Base-by-base conservation (phyloP, 2,113 vertebrate species). In the Crotophaga sulcirostris region DNA sequence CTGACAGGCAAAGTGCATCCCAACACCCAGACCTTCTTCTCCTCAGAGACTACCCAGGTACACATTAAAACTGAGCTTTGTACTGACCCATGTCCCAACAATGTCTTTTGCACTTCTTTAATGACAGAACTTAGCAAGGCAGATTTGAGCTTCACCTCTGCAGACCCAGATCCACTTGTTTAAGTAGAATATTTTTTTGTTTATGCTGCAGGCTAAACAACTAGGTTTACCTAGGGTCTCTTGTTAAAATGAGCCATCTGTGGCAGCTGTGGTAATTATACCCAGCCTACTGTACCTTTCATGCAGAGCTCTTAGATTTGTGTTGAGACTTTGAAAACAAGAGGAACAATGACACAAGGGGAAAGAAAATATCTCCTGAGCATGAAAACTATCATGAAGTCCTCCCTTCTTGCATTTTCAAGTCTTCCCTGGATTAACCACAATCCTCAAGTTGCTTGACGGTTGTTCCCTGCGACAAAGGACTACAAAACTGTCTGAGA, bases 131-230 rank as follows among this genome's bases (percentile, higher is more conserved):
- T 95, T 93, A 97, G 90, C 60, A 77, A 97, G 89, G 93, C 91
- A 97, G 97, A 92, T 94, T 94, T 67, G 85, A 93, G 92, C 66
- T 85, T 97, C 95, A 96, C 96, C 96, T 97, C 87, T 6, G 2
- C 79, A 97, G 95, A 97, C 96, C 94, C 90, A 97, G 93, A 96
- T 96, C 85, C 34, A 87, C 94, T 97, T 97, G 95, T 97, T 98
- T 97, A 96, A 97, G 96, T 96, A 96, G 95, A 97, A 94, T 96
- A 96, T 96, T 95, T 97, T 96, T 97, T 96, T 98, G 98, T 98
- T 98, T 98, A 98, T 98, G 98, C 98, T 98, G 81, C 96, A 97
- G 98, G 98, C 98, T 95, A 98, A 98, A 98, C 97, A 98, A 96
- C 92, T 95, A 96, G 95, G 93, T 96, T 97, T 96, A 97, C 89